Percentiles rank a stretch among this genome's conserved stretches.
Evolutionary conservation across 2,888 invertebrate genomes (phyloP).

Genomic region (Phyllotreta cruciferae): DNA sequence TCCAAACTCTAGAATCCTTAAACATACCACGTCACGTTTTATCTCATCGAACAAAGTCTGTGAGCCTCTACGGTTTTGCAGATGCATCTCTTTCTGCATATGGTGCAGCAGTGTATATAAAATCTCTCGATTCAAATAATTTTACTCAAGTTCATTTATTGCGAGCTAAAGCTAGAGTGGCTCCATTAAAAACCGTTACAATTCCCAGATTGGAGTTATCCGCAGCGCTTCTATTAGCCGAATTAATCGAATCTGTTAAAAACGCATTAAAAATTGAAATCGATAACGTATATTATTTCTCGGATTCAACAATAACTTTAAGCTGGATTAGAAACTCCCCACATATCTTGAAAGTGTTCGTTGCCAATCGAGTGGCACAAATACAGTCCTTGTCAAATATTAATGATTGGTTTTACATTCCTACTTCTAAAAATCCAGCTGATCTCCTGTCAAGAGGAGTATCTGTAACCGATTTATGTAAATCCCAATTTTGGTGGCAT

Average conservation of each 20-base stretch:
- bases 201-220: background rate
- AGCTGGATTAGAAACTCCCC: constrained; percentile 9
- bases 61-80: constrained; percentile 8
- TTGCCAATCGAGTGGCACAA: constrained; percentile 36
- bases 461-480: background rate
- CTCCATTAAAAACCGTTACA: constrained; percentile 18
- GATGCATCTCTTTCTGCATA: constrained; percentile 20
- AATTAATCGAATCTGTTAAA: too few relatives aligned
- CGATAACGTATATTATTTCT: too few relatives aligned
- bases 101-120: constrained; percentile 9
- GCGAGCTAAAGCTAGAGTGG: constrained; percentile 23
- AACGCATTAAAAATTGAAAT: too few relatives aligned
- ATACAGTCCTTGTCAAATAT: constrained; percentile 29
- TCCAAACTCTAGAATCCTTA: too few relatives aligned
- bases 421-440: constrained; percentile 35
- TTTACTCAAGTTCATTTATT: constrained; percentile 5
- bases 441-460: constrained; percentile 31
- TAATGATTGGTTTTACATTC: constrained; percentile 35
- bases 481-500: constrained; percentile 6
- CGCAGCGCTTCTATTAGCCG: background rate
- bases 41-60: background rate
- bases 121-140: background rate
- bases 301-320: too few relatives aligned
- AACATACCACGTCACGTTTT: too few relatives aligned
- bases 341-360: constrained; percentile 27